A percentile compares a stretch with the other conserved stretches of the same genome.
Evolutionary conservation across 2,797 vertebrate species (phyloP).

Genomic region (Epinephelus coioides): DNA sequence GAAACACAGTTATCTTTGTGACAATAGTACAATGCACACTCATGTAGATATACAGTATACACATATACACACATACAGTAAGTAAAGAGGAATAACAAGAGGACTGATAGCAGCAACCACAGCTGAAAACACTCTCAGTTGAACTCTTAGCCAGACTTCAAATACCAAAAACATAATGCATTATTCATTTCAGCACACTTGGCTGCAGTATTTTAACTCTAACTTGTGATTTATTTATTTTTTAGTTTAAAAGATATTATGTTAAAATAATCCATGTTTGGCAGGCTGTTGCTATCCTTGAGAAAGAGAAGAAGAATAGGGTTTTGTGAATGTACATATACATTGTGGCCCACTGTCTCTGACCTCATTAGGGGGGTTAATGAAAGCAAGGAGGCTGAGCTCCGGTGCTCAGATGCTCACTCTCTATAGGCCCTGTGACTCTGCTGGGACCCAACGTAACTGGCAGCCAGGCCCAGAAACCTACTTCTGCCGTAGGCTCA

Average conservation of each 20-base stretch:
- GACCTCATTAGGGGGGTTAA: constrained; percentile 83
- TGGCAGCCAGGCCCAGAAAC: constrained; percentile 84
- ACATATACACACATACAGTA: not conserved
- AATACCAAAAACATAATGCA: constrained; percentile 30
- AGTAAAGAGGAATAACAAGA: not conserved
- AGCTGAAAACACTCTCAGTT: constrained; percentile 5
- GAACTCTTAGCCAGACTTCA: constrained; percentile 12
- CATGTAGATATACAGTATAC: not conserved
- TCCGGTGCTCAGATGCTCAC: constrained; percentile 34
- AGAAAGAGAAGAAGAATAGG: constrained; percentile 1
- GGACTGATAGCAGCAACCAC: not conserved
- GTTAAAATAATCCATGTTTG: not conserved
- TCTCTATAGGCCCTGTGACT: constrained; percentile 32
- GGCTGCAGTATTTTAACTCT: constrained; percentile 3
- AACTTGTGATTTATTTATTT: too few relatives aligned
- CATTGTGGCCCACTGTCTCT: constrained; percentile 58
- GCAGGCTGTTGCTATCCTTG: not conserved
- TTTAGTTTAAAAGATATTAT: not conserved
- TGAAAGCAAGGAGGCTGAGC: constrained; percentile 63
- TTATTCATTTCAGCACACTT: constrained; percentile 32
- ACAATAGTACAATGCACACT: not conserved
- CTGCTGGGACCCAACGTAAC: constrained; percentile 63
- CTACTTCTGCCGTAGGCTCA: constrained; percentile 79
- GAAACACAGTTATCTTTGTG: not conserved
- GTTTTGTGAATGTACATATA: constrained; percentile 30